Base-by-base conservation (phyloP, 2,888 invertebrate species). In the Chouioia cunea region DNA sequence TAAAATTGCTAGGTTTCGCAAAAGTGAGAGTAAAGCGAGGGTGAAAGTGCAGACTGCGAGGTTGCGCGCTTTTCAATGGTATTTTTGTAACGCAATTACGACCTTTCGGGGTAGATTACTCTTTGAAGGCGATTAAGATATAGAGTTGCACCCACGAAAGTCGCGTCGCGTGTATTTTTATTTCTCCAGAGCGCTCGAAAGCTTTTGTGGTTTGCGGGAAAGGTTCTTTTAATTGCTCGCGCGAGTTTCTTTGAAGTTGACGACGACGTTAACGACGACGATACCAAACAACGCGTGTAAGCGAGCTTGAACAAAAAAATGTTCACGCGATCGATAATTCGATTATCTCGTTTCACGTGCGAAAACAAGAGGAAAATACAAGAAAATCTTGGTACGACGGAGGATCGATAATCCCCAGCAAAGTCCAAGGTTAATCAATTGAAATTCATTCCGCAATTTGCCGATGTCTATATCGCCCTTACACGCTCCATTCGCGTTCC, bases 1-100 rank as follows among this genome's bases (percentile, higher is more conserved):
- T 15, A 57, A 73, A 69, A 73, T 69, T 69, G 69, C 73, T 57
- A 73, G 73, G 73, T 73, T 69, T 73, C 73, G 54, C 58, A 27
- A 44, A 4, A 16, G 18, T 1, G 1, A 18, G 64, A 4, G 56
- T 70, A 65, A 56, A 59, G 54, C 23, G 60, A 36, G 36, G 43
- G 46, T 59, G 16, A 43, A 48, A 36, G 18, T 20, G 65, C 53
- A 67, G 47, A 60, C 54, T 59, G 10, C 54, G 60, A 67, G 60
- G 67, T 53, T 70, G 56, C 63, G 20, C 27, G 18, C n/a, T 36
- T 4, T 15, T 20, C 2, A 23, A 10, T 18, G 64, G 18, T 20
- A 4, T 43, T 18, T 52, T 53, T n/a, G 20, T 57, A 50, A 58
- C 16, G 53, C 53, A 60, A 67, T 67, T 67, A 46, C 46, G 20